Conservation (phyloP, 2,797 vertebrate genomes). For the Characodon lateralis region DNA sequence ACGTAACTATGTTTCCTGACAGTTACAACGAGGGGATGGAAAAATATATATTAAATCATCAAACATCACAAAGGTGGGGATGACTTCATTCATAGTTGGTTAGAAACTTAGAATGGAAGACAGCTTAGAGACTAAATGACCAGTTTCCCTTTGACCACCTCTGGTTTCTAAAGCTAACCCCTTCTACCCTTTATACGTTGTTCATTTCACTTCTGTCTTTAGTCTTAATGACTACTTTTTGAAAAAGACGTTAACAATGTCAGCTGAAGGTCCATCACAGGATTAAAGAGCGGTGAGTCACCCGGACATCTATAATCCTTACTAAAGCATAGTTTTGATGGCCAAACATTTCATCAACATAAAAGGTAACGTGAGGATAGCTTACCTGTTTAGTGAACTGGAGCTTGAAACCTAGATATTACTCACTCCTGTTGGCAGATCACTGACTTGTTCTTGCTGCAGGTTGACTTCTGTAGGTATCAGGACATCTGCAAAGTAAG, state of each 20-base stretch:
- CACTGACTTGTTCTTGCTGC: constrained; percentile 50
- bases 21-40: too few relatives aligned
- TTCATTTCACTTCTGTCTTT: neutral
- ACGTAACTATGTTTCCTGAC: too few relatives aligned
- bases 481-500: constrained; percentile 75
- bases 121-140: neutral
- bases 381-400: constrained; percentile 71
- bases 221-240: neutral
- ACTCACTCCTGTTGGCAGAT: constrained; percentile 49
- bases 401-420: constrained; percentile 50
- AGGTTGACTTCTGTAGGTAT: constrained; percentile 60
- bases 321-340: neutral
- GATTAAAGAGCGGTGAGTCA: constrained; percentile 9
- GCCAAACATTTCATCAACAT: constrained; percentile 31
- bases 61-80: neutral
- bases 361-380: constrained; percentile 46
- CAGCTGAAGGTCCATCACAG: constrained; percentile 1
- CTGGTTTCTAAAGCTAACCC: neutral
- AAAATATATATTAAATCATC: neutral
- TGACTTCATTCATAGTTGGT: neutral
- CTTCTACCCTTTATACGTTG: neutral
- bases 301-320: constrained; percentile 12
- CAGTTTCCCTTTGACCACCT: neutral
- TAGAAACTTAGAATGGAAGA: neutral
- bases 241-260: neutral